Conservation (phyloP, 2,797 vertebrate genomes). For the Tarsius wallacei region DNA sequence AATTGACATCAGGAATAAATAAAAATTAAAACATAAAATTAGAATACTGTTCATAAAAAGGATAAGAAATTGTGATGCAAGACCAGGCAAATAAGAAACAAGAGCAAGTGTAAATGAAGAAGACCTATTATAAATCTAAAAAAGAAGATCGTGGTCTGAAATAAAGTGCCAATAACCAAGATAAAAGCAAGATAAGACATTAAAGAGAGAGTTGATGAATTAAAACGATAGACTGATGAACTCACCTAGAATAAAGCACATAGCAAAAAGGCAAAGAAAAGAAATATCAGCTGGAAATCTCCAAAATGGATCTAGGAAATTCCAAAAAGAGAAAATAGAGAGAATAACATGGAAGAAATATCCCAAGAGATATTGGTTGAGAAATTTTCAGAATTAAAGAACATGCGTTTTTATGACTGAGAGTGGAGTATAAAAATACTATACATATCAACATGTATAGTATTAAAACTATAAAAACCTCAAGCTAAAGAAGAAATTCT, state of each 20-base stretch:
- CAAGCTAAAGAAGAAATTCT: constrained; percentile 18
- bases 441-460: neutral
- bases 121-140: constrained; percentile 3
- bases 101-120: neutral
- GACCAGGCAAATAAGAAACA: neutral
- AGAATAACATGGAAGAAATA: constrained; percentile 29
- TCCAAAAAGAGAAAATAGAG: neutral
- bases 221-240: neutral
- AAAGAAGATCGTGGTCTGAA: neutral
- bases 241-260: neutral
- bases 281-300: neutral
- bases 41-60: neutral
- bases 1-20: neutral
- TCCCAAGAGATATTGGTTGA: neutral
- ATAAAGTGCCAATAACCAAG: constrained; percentile 26
- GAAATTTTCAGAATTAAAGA: constrained; percentile 18
- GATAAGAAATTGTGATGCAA: constrained; percentile 2
- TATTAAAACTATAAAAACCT: constrained; percentile 20
- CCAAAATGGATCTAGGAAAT: neutral
- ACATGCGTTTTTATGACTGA: neutral
- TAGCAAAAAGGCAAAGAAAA: neutral
- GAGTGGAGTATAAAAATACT: constrained; percentile 38
- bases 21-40: constrained; percentile 50
- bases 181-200: neutral
- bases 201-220: constrained; percentile 12